Base-by-base conservation (phyloP, 1,140 invertebrate genomes). In the Drosophila virilis region DNA sequence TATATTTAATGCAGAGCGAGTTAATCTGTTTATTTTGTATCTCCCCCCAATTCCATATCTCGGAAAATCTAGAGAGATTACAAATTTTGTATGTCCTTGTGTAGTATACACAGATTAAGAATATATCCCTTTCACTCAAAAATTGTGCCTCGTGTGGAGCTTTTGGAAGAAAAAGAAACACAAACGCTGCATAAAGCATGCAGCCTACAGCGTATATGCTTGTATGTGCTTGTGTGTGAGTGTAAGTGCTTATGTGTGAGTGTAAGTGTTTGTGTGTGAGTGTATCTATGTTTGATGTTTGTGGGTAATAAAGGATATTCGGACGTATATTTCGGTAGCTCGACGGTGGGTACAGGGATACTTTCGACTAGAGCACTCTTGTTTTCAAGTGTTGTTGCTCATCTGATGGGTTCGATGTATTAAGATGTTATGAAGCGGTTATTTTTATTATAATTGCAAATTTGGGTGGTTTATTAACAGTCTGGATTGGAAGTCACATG, bases 401-500 rank as follows among this genome's bases (percentile, higher is more conserved):
- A 46, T 59, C 55, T 33, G 28, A 45, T 45, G 55, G 28, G 55
- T 74, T 67, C 48, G 54, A 42, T 52, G 45, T 75, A 50, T 59
- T 71, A 60, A 46, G 70, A 32, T 62, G 54, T 46, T 67, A 79
- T 46, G 46, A 58, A 48, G 65, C 65, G 67, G 48, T 60, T 37
- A 10, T 46, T 57, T 50, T 42, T 28, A 28, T 7, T 42, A 45
- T 58, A 13, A 22, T 40, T 52, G 12, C 45, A 48, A 13, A 62
- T 74, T 80, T 65, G 74, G 60, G 57, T 78, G 69, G 54, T 69
- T 62, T 50, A 67, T 59, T 68, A 71, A 75, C 70, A 78, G 71
- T 86, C 71, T 86, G 75, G 66, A 66, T 74, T 65, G 52, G 61
- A 73, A 60, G 82, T 86, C 78, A 78, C 78, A 86, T 82, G 72